Evolutionary conservation across 2,888 invertebrate genomes (phyloP).

Genomic region (Lasius platythorax): DNA sequence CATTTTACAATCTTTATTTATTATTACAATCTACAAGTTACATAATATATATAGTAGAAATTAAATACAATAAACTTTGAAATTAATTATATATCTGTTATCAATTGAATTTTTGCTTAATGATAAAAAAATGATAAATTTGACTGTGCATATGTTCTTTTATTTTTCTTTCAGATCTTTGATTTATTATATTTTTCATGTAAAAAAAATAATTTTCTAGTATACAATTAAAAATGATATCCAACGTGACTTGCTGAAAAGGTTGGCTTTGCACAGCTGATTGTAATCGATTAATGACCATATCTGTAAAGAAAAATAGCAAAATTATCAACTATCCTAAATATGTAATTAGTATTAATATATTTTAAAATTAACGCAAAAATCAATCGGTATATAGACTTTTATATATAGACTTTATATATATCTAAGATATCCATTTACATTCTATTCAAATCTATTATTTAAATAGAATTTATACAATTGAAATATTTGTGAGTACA

Average conservation of each 20-base stretch:
- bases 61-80: background rate
- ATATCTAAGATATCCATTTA: background rate
- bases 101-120: background rate
- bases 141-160: background rate
- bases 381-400: background rate
- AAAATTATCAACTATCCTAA: slow-evolving; percentile 28
- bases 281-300: slow-evolving; percentile 79
- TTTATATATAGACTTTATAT: background rate
- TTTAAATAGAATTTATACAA: background rate
- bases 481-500: background rate
- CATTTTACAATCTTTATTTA: slow-evolving; percentile 49
- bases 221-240: background rate
- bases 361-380: background rate
- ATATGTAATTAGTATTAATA: background rate
- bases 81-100: background rate
- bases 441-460: background rate
- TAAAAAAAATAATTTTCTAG: slow-evolving; percentile 10
- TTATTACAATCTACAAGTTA: slow-evolving; percentile 62
- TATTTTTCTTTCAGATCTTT: too few species aligned
- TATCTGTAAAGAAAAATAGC: slow-evolving; percentile 76
- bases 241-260: background rate
- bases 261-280: slow-evolving; percentile 41
- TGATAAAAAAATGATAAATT: slow-evolving; percentile 9
- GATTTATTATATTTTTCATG: background rate
- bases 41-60: slow-evolving; percentile 30